Conservation (phyloP, 2,888 invertebrate species). For the Synanthedon andrenaeformis region DNA sequence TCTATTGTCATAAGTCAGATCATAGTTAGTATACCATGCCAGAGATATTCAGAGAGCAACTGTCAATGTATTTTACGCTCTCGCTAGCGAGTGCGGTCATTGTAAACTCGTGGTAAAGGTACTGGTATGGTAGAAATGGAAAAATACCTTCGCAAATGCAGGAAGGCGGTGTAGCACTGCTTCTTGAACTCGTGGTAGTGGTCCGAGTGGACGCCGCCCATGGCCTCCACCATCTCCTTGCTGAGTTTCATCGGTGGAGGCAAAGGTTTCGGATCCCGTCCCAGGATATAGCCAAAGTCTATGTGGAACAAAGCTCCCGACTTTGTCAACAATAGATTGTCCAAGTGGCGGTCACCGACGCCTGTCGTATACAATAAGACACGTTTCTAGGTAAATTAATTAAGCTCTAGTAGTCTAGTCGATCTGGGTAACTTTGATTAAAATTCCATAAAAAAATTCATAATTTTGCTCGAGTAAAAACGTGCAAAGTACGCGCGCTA, state of each 20-base stretch:
- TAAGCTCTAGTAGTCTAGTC: no score
- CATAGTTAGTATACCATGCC: no score
- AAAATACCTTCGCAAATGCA: slow-evolving; percentile 93
- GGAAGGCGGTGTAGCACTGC: slow-evolving; percentile 95
- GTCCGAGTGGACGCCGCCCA: slow-evolving; percentile 92
- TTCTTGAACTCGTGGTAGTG: slow-evolving; percentile 95
- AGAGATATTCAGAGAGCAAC: no score
- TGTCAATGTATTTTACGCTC: no score
- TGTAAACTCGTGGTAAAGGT: no score
- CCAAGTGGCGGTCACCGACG: slow-evolving; percentile 97
- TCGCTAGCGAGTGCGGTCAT: no score
- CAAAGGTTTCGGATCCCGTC: slow-evolving; percentile 97
- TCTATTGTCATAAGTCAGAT: no score
- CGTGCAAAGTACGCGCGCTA: no score
- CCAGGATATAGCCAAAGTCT: slow-evolving; percentile 98
- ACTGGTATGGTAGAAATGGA: no score
- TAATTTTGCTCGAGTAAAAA: no score
- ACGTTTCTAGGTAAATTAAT: neutral
- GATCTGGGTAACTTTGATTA: no score
- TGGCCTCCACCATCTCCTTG: slow-evolving; percentile 98
- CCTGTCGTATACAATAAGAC: slow-evolving; percentile 58
- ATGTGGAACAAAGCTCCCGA: slow-evolving; percentile 95
- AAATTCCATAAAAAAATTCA: no score
- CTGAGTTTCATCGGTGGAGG: slow-evolving; percentile 99
- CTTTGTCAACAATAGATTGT: slow-evolving; percentile 93